phyloP scores from a whole-genome alignment of 2,888 invertebrate genomes.

The Eupithecia insigniata region DNA sequence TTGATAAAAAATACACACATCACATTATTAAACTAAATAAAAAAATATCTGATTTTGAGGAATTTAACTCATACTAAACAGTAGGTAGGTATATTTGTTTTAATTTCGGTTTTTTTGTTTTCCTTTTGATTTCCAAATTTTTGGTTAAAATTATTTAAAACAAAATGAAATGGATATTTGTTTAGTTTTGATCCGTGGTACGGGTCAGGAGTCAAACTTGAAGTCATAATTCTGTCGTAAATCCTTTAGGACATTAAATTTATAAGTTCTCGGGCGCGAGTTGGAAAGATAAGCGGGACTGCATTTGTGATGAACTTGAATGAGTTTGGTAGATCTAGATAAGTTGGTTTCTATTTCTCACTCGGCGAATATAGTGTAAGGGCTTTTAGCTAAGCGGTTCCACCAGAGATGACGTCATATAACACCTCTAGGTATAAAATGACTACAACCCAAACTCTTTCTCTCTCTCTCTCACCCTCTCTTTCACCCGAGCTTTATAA shows the following conservation, averaged over 20 bases:
- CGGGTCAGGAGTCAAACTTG: conserved; percentile 57
- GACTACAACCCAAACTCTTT: too few relatives aligned
- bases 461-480: too few relatives aligned
- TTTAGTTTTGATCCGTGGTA: conserved; percentile 37
- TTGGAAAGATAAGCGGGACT: conserved; percentile 68
- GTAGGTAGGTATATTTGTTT: too few relatives aligned
- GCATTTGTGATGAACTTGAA: conserved; percentile 70
- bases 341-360: neutral
- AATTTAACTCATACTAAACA: too few relatives aligned
- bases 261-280: conserved; percentile 66
- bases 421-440: too few relatives aligned
- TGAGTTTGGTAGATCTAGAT: conserved; percentile 44
- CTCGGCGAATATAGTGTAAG: neutral
- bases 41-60: too few relatives aligned
- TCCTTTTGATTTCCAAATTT: neutral
- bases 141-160: neutral
- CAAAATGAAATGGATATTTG: neutral
- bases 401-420: too few relatives aligned
- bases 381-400: too few relatives aligned
- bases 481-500: too few relatives aligned
- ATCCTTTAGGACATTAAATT: conserved; percentile 75
- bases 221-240: conserved; percentile 72
- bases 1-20: too few relatives aligned
- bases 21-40: too few relatives aligned
- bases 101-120: neutral